phyloP scores from a whole-genome alignment of 2,113 vertebrate species.

The Cavia aperea region DNA sequence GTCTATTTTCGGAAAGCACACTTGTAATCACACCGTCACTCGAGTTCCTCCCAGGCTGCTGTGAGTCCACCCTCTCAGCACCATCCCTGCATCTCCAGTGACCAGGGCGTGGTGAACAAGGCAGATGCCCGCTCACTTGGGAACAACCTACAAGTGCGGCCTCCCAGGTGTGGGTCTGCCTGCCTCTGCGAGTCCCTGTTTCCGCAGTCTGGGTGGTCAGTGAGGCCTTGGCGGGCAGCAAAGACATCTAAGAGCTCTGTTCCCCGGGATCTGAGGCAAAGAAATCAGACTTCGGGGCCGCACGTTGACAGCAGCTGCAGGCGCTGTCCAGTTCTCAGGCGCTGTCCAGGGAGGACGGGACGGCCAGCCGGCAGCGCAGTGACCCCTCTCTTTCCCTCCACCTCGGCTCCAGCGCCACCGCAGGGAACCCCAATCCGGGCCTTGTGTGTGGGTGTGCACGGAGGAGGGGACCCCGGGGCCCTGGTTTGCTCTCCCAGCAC shows the following conservation, averaged over 20 bases:
- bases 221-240: too few species aligned
- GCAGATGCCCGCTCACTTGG: neutral
- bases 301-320: too few species aligned
- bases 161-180: neutral
- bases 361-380: too few species aligned
- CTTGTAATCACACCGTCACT: neutral
- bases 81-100: neutral
- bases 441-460: neutral
- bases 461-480: neutral
- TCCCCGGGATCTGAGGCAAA: neutral
- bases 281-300: too few species aligned
- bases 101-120: neutral
- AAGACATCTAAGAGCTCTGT: too few species aligned
- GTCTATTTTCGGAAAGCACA: neutral
- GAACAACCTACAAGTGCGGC: neutral
- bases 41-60: neutral
- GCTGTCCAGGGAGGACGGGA: too few species aligned
- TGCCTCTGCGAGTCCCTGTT: neutral
- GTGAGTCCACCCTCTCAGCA: neutral
- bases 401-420: too few species aligned
- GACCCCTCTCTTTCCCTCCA: too few species aligned
- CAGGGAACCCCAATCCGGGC: neutral
- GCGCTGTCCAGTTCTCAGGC: too few species aligned
- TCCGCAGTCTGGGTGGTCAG: neutral
- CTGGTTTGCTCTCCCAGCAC: too few species aligned